Base-by-base conservation (phyloP, 2,888 invertebrate genomes). In the Patella caerulea region DNA sequence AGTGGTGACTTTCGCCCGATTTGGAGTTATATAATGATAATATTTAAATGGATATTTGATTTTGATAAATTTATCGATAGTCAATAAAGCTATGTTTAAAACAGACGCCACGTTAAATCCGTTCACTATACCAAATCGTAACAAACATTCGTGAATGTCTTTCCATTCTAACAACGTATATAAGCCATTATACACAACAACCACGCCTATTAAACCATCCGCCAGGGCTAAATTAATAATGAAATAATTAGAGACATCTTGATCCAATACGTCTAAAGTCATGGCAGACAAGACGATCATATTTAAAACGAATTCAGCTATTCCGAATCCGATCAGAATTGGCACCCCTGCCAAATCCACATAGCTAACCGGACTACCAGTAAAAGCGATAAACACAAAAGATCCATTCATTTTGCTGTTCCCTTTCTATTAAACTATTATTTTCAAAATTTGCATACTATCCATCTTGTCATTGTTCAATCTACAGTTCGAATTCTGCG, bases 151-250 rank as follows among this genome's bases (percentile, higher is more conserved):
- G n/a, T 70, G 70, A 5, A 75, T 54, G 15, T 71, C 71, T 34
- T 75, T 75, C 75, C 75, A 75, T n/a, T 75, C 75, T 14, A 75
- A n/a, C 29, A 75, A 53, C 19, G 75, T 75, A 55, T 75, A 75
- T 19, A 75, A 53, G 9, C 75, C 71, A 71, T 75, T 75, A 52
- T 75, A 75, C n/a, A 75, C 55, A 14, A 70, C 71, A 19, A 75
- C 15, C 15, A 75, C 45, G n/a, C 75, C 75, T n/a, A 69, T 71
- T n/a, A 70, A 69, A 29, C 70, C 71, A n/a, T 75, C 75, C 7
- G 75, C 75, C 54, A 75, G 54, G 11, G 75, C 75, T 53, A 75
- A 12, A 53, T 75, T 75, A 55, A 75, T 54, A 24, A 75, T 75
- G 71, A 75, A 75, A 19, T 59, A 75, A 17, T 75, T 70, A n/a